Conservation (phyloP, 2,113 vertebrate genomes). For the Alexandromys fortis region DNA sequence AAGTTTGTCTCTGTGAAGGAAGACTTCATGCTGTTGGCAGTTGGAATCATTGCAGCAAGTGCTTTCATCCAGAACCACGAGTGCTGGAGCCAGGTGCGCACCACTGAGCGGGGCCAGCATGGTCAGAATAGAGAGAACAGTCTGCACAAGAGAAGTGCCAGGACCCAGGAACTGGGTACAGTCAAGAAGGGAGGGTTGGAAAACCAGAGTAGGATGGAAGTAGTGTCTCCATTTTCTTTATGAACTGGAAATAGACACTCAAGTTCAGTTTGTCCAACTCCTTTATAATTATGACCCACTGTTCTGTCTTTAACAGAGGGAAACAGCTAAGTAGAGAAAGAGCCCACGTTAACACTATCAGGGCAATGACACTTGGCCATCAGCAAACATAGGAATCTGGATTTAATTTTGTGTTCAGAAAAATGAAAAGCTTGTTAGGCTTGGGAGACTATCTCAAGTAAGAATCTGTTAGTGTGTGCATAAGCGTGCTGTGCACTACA, state of each 20-base stretch:
- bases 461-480: background rate
- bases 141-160: background rate
- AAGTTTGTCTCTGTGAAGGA: constrained; percentile 93
- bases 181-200: background rate
- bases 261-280: background rate
- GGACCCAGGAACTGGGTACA: background rate
- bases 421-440: constrained; percentile 29
- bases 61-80: constrained; percentile 88
- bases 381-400: constrained; percentile 47
- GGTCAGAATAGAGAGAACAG: constrained; percentile 30
- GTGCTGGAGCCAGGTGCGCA: constrained; percentile 90
- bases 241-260: background rate
- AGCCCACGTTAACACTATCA: constrained; percentile 9
- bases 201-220: background rate
- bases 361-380: constrained; percentile 18
- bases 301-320: background rate
- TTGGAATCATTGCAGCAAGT: constrained; percentile 91
- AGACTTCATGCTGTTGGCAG: constrained; percentile 95
- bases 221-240: background rate
- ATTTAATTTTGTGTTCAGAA: background rate
- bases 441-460: background rate
- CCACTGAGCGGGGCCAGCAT: background rate
- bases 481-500: background rate
- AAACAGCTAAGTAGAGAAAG: constrained; percentile 27
- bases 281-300: background rate